phyloP scores from a whole-genome alignment of 2,888 invertebrate genomes.

The Ectemnius continuus region DNA sequence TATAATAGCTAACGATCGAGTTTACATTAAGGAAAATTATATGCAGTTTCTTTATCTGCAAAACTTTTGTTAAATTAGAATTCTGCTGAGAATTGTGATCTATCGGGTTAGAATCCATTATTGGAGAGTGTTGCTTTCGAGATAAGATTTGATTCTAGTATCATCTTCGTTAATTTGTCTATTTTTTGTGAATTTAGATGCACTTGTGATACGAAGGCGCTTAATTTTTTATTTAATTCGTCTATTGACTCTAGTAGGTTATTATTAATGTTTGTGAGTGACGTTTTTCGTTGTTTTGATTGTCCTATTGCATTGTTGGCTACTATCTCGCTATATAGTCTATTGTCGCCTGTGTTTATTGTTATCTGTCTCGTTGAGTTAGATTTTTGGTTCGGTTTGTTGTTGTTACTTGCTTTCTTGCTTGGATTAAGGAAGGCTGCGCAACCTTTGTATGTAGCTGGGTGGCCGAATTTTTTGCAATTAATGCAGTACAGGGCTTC shows the following conservation, averaged over 20 bases:
- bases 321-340: background rate
- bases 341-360: background rate
- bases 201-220: background rate
- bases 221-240: background rate
- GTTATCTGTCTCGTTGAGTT: background rate
- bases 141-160: too few species aligned
- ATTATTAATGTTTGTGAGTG: too few species aligned
- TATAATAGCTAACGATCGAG: background rate
- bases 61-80: background rate
- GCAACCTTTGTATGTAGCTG: background rate
- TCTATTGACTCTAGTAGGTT: background rate
- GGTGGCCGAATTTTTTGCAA: conserved; percentile 5
- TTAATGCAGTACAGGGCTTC: background rate
- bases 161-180: too few species aligned
- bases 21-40: conserved; percentile 6
- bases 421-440: background rate
- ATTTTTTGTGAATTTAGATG: too few species aligned
- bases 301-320: background rate
- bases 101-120: background rate
- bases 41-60: background rate
- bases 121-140: background rate
- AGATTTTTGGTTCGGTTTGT: background rate
- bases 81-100: background rate
- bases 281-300: background rate
- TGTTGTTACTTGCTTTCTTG: background rate